Base-by-base conservation (phyloP, 2,113 vertebrate genomes). In the Lagopus muta region DNA sequence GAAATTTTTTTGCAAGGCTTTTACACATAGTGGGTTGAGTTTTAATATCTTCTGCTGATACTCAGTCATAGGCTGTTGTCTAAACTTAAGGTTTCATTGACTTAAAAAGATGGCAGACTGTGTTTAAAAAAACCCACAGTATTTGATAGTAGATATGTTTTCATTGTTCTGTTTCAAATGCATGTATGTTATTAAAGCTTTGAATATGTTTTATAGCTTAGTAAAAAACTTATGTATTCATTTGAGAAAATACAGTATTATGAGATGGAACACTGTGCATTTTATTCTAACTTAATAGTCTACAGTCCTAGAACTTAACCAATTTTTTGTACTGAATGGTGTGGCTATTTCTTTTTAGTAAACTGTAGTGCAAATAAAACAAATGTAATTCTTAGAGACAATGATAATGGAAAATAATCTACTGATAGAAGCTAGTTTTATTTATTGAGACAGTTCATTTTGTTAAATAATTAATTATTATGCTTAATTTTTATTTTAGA, bases 51-150 rank as follows among this genome's bases (percentile, higher is more conserved):
- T 48, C 27, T 92, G 62, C 77, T 86, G 91, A 86, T 92, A 86
- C 8, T 81, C 64, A 73, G 74, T 87, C 77, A 58, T 55, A 36
- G 32, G 54, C 67, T 88, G 88, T 86, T 92, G 83, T 92, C 76
- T 95, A 61, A 96, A 93, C 43, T 50, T 74, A 25, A 77, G 43
- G 57, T 76, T 94, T 75, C 86, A 92, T 60, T 93, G 91, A 80
- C 15, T 95, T 92, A 47, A 47, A 61, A 86, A 89, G 61, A 70
- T 73, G 77, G 79, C 17, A 95, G 70, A 73, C 72, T 69, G 40
- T 19, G 40, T 88, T 88, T 14, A 5, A 81, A 92, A 45, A 61
- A 65, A 90, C 3, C 13, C 18, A 58, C 30, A 58, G 55, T 78
- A 32, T 43, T 86, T 89, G 62, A 79, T 75, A n/a, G 25, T 48